Conservation (phyloP, 2,797 vertebrate species). For the Takifugu rubripes region DNA sequence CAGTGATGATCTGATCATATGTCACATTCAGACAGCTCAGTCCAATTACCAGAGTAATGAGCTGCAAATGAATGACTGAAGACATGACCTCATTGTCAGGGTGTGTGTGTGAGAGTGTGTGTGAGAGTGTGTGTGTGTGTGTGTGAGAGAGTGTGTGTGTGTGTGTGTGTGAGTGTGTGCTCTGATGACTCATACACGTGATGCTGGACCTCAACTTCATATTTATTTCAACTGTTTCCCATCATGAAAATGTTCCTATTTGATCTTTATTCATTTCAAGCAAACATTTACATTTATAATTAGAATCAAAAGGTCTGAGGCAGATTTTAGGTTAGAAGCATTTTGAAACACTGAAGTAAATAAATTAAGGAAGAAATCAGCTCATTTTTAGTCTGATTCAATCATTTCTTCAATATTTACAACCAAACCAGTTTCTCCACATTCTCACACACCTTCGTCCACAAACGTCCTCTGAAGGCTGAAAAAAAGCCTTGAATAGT, state of each 20-base stretch:
- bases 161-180: neutral
- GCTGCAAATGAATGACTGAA: constrained; percentile 64
- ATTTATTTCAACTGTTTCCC: neutral
- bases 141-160: neutral
- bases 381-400: too few species aligned
- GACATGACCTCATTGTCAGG: constrained; percentile 78
- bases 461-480: too few species aligned
- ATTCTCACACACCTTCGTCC: too few species aligned
- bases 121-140: constrained; percentile 2
- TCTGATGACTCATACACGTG: constrained; percentile 35
- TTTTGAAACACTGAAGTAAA: too few species aligned
- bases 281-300: too few species aligned
- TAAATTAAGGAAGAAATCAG: too few species aligned
- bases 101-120: constrained; percentile 8
- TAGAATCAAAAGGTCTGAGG: too few species aligned
- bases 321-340: too few species aligned
- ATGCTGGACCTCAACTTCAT: constrained; percentile 10
- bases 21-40: constrained; percentile 47
- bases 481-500: too few species aligned
- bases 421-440: too few species aligned
- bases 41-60: constrained; percentile 44
- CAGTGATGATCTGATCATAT: constrained; percentile 49
- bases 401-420: neutral
- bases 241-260: neutral
- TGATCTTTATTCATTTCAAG: too few species aligned